Base-by-base conservation (phyloP, 2,797 vertebrate species). In the Rhinogobio ventralis region DNA sequence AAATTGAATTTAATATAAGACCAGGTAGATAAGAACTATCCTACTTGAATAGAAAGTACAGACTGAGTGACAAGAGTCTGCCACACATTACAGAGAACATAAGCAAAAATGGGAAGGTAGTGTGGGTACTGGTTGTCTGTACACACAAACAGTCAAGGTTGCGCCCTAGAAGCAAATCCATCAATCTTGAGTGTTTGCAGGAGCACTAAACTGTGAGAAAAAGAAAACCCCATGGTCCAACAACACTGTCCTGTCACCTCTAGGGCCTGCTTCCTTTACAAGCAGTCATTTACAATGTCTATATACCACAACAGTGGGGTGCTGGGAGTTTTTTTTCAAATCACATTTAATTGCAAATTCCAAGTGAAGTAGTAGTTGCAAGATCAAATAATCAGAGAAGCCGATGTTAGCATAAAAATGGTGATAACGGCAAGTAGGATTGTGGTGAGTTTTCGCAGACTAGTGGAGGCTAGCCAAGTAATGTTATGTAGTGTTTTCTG, bases 121-220 rank as follows among this genome's bases (percentile, higher is more conserved):
- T 17, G 33, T 11, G 33, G 33, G 4, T 66, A 71, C 25, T 17
- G 10, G 57, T 33, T 64, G 8, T 23, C 8, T 51, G 45, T 64
- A 71, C 9, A 53, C 30, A 36, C 46, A 82, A 55, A 60, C 5
- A 0, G 11, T 7, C 30, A 33, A 82, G 20, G 68, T n/a, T 28
- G 11, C 1, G 0, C 19, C 5, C 25, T 15, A 49, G 55, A 64
- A 82, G 28, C 28, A 74, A 64, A 82, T 28, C 81, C 30, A 82
- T 64, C 42, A 82, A 36, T 36, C 55, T 64, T 19, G 42, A 36
- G 20, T n/a, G 9, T 17, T 23, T 69, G 30, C n/a, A 77, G 10
- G 19, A 20, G 39, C 14, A 76, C 13, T 64, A 73, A 82, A 73
- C 81, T 36, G 23, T 45, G 45, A 64, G 39, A 42, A 53, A 51